Percentiles rank a stretch among this genome's conserved stretches.
phyloP scores from a whole-genome alignment of 2,797 vertebrate species.

The Cuniculus paca region DNA sequence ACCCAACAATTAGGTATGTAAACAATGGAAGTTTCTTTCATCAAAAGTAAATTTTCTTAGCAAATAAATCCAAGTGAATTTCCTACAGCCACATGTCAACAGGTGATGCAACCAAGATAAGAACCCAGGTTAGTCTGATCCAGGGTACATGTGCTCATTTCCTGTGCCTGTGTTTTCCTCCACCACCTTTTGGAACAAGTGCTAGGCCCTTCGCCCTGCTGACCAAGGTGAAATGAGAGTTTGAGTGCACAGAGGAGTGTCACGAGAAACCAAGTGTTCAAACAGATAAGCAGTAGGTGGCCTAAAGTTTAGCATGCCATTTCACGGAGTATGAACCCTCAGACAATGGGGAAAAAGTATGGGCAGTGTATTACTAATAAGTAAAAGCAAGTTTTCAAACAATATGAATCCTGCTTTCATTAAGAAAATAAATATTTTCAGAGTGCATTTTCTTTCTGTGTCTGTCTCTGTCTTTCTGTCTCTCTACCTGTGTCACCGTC shows the following conservation, averaged over 20 bases:
- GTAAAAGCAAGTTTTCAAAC: neutral
- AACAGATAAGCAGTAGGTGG: neutral
- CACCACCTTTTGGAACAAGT: neutral
- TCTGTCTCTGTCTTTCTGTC: neutral
- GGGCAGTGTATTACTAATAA: neutral
- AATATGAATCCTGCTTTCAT: neutral
- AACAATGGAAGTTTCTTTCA: conserved; percentile 16
- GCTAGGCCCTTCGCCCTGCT: neutral
- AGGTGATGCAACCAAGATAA: neutral
- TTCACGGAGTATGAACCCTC: fast-evolving
- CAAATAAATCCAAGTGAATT: neutral
- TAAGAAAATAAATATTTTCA: neutral
- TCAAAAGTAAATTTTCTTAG: conserved; percentile 35
- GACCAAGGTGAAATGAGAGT: neutral
- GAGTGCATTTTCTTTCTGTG: neutral
- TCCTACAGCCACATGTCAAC: neutral
- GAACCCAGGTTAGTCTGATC: neutral
- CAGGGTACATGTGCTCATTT: neutral
- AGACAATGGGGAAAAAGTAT: neutral
- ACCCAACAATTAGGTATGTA: neutral
- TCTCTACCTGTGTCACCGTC: neutral
- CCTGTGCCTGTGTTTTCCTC: neutral
- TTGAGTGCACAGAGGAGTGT: neutral
- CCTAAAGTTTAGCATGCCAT: fast-evolving
- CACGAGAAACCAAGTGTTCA: neutral